Evolutionary conservation across 64 coral and sea anemone genomes (phyloP).

Genomic region (Pocillopora damicornis): DNA sequence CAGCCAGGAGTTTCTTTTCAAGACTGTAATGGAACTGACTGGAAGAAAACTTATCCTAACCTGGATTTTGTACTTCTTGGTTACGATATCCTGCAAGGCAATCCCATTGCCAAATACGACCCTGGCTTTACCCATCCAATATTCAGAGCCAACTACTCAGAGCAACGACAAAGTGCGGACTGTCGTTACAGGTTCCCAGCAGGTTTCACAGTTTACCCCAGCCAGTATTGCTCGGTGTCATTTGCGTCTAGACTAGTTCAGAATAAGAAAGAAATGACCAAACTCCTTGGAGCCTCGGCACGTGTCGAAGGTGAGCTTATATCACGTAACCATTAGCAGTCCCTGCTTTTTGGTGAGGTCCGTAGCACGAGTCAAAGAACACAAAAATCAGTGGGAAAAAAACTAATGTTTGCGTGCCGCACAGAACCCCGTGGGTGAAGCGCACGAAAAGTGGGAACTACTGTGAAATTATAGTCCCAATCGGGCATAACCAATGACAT

Average conservation of each 20-base stretch:
- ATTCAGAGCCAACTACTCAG: conserved; percentile 22
- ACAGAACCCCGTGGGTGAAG: too few species aligned
- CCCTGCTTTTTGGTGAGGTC: too few species aligned
- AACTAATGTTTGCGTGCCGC: too few species aligned
- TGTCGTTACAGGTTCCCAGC: conserved; percentile 22
- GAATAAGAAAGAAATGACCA: conserved; percentile 13
- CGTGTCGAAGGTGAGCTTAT: conserved; percentile 1
- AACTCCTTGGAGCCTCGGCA: conserved; percentile 6
- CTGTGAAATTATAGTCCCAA: too few species aligned
- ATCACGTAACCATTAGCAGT: too few species aligned
- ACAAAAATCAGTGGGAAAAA: too few species aligned
- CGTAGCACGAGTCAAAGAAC: too few species aligned
- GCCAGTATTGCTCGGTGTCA: conserved; percentile 30
- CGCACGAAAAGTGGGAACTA: too few species aligned
- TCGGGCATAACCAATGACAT: too few species aligned
- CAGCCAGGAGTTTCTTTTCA: too few species aligned
- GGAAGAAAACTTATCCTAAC: conserved; percentile 33
- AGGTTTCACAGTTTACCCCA: conserved; percentile 11
- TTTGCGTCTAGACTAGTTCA: conserved; percentile 30
- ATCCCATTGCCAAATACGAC: conserved; percentile 24
- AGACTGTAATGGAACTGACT: background rate
- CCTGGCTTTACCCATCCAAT: conserved; percentile 26
- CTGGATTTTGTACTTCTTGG: conserved; percentile 34
- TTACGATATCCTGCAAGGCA: conserved; percentile 35
- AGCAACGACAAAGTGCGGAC: conserved; percentile 11